Evolutionary conservation across 2,797 vertebrate genomes (phyloP).

Genomic region (Mormyrops attenuatus): DNA sequence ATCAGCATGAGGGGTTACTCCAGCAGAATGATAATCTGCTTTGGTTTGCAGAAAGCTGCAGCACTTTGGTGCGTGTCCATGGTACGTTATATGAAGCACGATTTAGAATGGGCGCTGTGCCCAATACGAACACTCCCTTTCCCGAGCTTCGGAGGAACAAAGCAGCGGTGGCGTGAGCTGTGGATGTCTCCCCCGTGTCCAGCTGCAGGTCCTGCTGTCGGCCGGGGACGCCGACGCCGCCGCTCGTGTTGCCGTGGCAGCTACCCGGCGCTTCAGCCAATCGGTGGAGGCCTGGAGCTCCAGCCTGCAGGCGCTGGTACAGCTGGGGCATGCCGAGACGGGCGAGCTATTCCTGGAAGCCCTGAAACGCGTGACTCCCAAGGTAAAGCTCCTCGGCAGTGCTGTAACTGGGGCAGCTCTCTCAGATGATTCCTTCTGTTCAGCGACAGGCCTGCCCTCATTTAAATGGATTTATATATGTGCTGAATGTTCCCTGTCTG

Average conservation of each 20-base stretch:
- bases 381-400: conserved; percentile 58
- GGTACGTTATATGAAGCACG: not conserved
- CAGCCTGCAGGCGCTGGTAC: conserved; percentile 69
- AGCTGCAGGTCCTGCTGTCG: conserved; percentile 58
- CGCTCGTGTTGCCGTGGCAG: conserved; percentile 61
- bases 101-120: not conserved
- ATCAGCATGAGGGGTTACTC: not conserved
- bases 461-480: conserved; percentile 36
- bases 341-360: conserved; percentile 72
- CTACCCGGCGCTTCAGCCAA: conserved; percentile 57
- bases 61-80: not conserved
- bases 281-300: conserved; percentile 70
- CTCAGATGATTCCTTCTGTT: conserved; percentile 14
- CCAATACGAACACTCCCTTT: not conserved
- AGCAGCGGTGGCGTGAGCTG: not conserved
- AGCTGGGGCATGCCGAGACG: conserved; percentile 52
- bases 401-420: conserved; percentile 51
- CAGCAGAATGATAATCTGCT: not conserved
- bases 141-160: not conserved
- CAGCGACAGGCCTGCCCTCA: conserved; percentile 38
- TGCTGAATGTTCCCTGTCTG: not conserved
- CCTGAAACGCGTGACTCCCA: conserved; percentile 62
- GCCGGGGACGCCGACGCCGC: conserved; percentile 57
- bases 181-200: not conserved
- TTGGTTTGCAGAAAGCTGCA: not conserved